These are phyloP conservation scores for Suncus etruscus DNA, from an alignment of 2,113 vertebrate species.

Conservation along the genomic window DNA sequence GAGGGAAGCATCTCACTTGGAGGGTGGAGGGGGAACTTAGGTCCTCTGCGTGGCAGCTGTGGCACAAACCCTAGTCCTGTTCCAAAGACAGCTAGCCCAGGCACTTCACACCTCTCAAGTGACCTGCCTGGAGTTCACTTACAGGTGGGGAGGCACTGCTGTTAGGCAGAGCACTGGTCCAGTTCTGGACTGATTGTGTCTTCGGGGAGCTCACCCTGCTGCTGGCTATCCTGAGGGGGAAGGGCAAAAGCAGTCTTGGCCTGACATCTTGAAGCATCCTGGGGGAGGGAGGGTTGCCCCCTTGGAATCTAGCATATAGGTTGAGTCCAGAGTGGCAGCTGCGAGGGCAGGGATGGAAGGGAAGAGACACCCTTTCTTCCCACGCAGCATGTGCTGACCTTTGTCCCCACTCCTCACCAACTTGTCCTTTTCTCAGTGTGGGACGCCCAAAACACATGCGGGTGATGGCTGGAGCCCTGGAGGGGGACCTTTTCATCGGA, in stretches of 20 bases:
- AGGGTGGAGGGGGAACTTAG: neutral
- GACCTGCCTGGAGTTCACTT: neutral
- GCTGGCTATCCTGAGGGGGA: neutral
- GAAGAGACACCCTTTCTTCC: neutral
- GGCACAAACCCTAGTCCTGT: neutral
- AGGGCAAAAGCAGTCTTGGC: too few relatives aligned
- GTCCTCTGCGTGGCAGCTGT: neutral
- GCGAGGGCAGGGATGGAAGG: neutral
- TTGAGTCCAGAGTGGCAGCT: slow-evolving; percentile 11
- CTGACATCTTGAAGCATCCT: neutral
- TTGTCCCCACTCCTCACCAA: neutral
- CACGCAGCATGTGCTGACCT: neutral
- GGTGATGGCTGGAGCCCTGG: slow-evolving; percentile 95
- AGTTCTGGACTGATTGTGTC: neutral
- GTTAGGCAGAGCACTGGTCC: neutral
- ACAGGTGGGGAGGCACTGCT: neutral
- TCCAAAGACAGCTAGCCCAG: neutral
- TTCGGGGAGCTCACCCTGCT: slow-evolving; percentile 7
- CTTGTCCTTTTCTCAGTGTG: slow-evolving; percentile 86
- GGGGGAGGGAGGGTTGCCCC: neutral
- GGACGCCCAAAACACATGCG: slow-evolving; percentile 95
- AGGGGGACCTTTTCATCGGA: slow-evolving; percentile 95
- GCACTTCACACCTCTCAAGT: neutral
- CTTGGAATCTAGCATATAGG: rapidly evolving
- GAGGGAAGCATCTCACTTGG: neutral